Conservation (phyloP, 2,888 invertebrate genomes). For the Zygaena filipendulae region DNA sequence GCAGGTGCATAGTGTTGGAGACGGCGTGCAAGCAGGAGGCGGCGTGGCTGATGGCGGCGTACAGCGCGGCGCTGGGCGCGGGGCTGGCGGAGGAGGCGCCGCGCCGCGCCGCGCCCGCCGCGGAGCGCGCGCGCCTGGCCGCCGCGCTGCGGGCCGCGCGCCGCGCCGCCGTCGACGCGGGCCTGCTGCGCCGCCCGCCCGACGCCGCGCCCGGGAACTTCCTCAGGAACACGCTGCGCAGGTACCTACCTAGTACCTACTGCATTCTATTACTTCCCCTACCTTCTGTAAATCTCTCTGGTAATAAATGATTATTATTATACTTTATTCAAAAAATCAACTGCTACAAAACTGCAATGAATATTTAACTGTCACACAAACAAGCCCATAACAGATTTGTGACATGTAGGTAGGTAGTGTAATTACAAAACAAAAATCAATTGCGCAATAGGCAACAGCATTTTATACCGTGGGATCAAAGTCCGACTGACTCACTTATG, state of each 20-base stretch:
- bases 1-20: slow-evolving; percentile 92
- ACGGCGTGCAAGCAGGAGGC: slow-evolving; percentile 91
- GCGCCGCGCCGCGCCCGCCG: slow-evolving; percentile 77
- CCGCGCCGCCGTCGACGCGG: slow-evolving; percentile 84
- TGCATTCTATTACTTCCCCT: neutral
- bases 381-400: too few species aligned
- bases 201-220: slow-evolving; percentile 84
- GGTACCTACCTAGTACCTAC: slow-evolving; percentile 48
- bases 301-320: too few species aligned
- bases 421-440: too few species aligned
- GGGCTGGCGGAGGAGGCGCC: slow-evolving; percentile 79
- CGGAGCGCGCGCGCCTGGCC: slow-evolving; percentile 88
- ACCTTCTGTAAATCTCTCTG: neutral
- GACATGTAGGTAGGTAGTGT: too few species aligned
- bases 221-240: slow-evolving; percentile 86
- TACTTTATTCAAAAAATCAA: too few species aligned
- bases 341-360: too few species aligned
- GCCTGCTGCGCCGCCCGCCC: slow-evolving; percentile 83
- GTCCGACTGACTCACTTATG: too few species aligned
- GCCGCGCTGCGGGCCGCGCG: slow-evolving; percentile 88
- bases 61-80: slow-evolving; percentile 85
- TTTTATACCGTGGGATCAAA: too few species aligned
- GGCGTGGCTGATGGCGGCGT: slow-evolving; percentile 91
- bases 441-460: too few species aligned
- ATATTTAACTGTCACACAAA: too few species aligned